Conservation (phyloP, 2,113 vertebrate genomes). For the Platycercus adscitus region DNA sequence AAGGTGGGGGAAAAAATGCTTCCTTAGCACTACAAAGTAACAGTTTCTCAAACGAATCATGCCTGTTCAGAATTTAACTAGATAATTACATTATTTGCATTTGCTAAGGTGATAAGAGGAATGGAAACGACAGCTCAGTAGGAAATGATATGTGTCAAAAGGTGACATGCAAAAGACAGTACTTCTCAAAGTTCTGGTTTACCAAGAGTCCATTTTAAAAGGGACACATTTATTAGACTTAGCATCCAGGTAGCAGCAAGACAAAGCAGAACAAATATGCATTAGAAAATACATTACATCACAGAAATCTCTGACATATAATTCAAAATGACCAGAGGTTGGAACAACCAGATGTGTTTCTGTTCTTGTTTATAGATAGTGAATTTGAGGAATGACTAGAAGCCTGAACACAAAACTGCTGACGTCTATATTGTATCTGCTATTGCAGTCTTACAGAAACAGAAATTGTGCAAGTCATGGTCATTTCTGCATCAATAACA, state of each 20-base stretch:
- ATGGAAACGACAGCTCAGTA: constrained; percentile 53
- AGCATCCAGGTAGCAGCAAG: not conserved
- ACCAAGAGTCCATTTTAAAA: not conserved
- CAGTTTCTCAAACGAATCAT: constrained; percentile 82
- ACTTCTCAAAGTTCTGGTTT: constrained; percentile 22
- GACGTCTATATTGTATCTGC: not conserved
- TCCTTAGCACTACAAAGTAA: constrained; percentile 78
- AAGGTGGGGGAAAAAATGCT: constrained; percentile 79
- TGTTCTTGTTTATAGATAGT: not conserved
- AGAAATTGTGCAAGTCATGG: not conserved
- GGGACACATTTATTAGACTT: not conserved
- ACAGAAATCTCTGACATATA: not conserved
- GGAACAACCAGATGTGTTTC: not conserved
- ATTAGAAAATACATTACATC: not conserved
- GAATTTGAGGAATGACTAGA: not conserved
- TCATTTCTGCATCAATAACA: not conserved
- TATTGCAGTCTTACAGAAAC: not conserved
- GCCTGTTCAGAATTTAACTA: constrained; percentile 75
- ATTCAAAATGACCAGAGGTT: not conserved
- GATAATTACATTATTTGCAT: constrained; percentile 77
- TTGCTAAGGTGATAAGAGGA: constrained; percentile 66
- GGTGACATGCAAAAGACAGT: constrained; percentile 12
- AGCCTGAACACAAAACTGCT: not conserved
- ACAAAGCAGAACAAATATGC: not conserved
- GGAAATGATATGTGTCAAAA: constrained; percentile 66